Evolutionary conservation across 2,113 vertebrate species (phyloP), one percentile per base, ranked within the genome.

Genomic region (Bubo bubo): DNA sequence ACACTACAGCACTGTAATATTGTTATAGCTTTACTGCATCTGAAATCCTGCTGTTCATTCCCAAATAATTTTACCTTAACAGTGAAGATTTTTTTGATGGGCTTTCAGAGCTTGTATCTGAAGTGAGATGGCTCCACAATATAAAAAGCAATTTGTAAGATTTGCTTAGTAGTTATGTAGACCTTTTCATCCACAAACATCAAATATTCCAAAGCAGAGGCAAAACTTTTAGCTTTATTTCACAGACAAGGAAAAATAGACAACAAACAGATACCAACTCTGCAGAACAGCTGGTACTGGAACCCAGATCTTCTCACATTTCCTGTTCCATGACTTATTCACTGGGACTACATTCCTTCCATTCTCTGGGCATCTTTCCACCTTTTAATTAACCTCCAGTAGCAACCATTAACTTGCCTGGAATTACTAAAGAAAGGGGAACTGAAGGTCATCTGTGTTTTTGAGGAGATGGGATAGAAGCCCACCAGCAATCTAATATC

Each of bases 301-400:
- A 89, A 70, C 49, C 8, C 72, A 67, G 20, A 10, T 64, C 64
- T 88, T 71, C 79, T 72, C 68, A 49, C 15, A 64, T 88, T 96
- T 84, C 85, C 62, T 86, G 55, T 77, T 93, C 49, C 75, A 71
- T 88, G 37, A 81, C 30, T 96, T 92, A 68, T 60, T 92, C 60
- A 60, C 60, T 4, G 1, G 64, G 47, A 91, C 85, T 84, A 58
- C 79, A 82, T 93, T 91, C 91, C 71, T 86, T 79, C 84, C 66
- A 56, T 74, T 92, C 88, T 77, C 93, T 80, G 79, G 82, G 71
- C 82, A 67, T 80, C 92, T 77, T 95, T 93, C 85, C 85, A 93
- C 88, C 71, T 94, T 96, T 58, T 93, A 95, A 95, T 88, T 86
- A 92, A 92, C 59, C 30, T 83, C 87, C 88, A 96, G 85, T 67